Evolutionary conservation across 2,888 invertebrate species (phyloP).

Genomic region (Pasiphila rectangulata): DNA sequence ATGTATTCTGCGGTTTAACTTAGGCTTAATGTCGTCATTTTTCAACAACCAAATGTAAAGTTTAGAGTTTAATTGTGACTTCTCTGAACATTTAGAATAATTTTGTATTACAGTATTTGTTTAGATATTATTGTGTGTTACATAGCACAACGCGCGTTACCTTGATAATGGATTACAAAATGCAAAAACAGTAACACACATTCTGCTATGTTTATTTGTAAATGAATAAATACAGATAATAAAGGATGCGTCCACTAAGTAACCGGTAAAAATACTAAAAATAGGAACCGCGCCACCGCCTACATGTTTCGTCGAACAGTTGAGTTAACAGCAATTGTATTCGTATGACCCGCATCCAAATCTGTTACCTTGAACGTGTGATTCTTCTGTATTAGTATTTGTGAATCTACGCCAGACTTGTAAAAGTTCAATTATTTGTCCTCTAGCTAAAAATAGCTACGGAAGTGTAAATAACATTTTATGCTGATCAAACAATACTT

Average conservation of each 20-base stretch:
- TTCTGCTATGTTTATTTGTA: conserved; percentile 10
- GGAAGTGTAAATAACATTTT: conserved; percentile 59
- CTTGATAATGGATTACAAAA: neutral
- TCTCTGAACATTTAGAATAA: too few relatives aligned
- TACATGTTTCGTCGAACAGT: conserved; percentile 23
- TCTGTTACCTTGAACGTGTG: conserved; percentile 27
- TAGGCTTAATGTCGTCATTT: too few relatives aligned
- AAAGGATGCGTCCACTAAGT: conserved; percentile 25
- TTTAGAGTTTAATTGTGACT: too few relatives aligned
- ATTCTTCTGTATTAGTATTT: conserved; percentile 26
- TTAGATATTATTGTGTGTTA: neutral
- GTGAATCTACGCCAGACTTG: conserved; percentile 32
- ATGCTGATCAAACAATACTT: conserved; percentile 53
- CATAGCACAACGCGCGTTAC: neutral
- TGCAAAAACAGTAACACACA: conserved; percentile 4
- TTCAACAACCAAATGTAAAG: too few relatives aligned
- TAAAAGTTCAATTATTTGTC: conserved; percentile 47
- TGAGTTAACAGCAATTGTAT: conserved; percentile 27
- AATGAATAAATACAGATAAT: conserved; percentile 18
- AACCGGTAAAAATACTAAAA: conserved; percentile 32
- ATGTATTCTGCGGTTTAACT: too few relatives aligned
- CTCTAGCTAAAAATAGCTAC: conserved; percentile 53
- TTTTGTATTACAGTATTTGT: too few relatives aligned
- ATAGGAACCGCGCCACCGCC: conserved; percentile 27
- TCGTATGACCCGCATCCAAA: conserved; percentile 31